Conservation (phyloP, 2,888 invertebrate species). For the Mythimna lalbum region DNA sequence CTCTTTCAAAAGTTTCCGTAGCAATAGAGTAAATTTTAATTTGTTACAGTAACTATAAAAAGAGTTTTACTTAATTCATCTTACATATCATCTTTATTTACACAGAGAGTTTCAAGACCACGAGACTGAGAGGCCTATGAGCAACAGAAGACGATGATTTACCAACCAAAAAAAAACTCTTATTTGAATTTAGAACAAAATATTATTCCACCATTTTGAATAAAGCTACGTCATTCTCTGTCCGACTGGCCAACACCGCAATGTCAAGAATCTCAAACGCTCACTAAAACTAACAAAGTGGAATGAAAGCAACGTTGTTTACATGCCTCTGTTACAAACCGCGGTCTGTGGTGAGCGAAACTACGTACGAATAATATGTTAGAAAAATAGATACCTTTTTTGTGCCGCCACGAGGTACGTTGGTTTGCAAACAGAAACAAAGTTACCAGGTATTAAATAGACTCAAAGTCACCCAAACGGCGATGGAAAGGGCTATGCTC, state of each 20-base stretch:
- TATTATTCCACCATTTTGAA: neutral
- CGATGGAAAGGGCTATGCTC: too few species aligned
- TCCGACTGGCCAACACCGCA: neutral
- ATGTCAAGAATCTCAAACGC: constrained; percentile 27
- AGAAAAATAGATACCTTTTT: neutral
- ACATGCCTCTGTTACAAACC: neutral
- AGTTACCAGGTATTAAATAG: too few species aligned
- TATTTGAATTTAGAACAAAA: too few species aligned
- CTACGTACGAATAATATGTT: neutral
- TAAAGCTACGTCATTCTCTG: neutral
- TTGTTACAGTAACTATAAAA: neutral
- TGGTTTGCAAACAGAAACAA: neutral
- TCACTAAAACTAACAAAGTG: constrained; percentile 30
- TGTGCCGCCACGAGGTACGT: neutral
- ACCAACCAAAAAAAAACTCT: too few species aligned
- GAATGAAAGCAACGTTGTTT: constrained; percentile 2
- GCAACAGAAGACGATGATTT: too few species aligned
- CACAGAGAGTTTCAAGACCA: neutral
- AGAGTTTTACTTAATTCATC: neutral
- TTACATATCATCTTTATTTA: neutral
- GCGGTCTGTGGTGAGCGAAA: too few species aligned
- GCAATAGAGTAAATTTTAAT: constrained; percentile 1
- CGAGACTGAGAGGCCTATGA: neutral
- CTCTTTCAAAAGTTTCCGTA: too few species aligned
- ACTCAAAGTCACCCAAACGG: too few species aligned